Conservation (phyloP, 2,113 vertebrate species). For the Mionectes macconnelli region DNA sequence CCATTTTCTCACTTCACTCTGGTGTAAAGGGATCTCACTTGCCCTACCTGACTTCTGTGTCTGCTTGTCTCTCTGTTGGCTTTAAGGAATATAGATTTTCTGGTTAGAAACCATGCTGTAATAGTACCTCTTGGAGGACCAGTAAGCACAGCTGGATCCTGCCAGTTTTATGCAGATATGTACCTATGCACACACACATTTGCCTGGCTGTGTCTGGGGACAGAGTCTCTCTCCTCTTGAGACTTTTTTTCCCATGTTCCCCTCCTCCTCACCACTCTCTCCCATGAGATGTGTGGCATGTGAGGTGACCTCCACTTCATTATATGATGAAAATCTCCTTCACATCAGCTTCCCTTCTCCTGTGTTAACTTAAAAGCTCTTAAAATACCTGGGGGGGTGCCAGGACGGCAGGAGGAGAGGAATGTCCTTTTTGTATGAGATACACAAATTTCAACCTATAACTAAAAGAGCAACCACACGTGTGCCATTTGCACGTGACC, state of each 20-base stretch:
- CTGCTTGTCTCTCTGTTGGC: background rate
- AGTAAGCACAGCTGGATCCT: background rate
- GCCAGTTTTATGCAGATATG: background rate
- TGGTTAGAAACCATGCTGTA: background rate
- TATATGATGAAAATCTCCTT: background rate
- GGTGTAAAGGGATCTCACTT: background rate
- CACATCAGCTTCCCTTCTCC: background rate
- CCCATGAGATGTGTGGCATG: background rate
- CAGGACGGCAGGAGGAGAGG: no score
- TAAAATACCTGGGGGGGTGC: background rate
- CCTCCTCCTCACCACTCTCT: background rate
- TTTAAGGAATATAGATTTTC: background rate
- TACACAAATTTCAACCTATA: background rate
- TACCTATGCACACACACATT: fast-evolving
- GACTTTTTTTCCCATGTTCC: background rate
- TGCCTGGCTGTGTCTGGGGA: background rate
- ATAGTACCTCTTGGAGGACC: background rate
- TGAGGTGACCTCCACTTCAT: background rate
- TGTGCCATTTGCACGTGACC: conserved; percentile 11
- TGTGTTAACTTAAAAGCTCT: background rate
- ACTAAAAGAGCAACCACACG: background rate
- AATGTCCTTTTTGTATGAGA: background rate
- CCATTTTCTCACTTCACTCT: background rate
- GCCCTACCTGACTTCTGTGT: background rate
- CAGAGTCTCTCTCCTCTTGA: background rate